phyloP scores from a whole-genome alignment of 2,888 invertebrate genomes.

The Bombyx huttoni region DNA sequence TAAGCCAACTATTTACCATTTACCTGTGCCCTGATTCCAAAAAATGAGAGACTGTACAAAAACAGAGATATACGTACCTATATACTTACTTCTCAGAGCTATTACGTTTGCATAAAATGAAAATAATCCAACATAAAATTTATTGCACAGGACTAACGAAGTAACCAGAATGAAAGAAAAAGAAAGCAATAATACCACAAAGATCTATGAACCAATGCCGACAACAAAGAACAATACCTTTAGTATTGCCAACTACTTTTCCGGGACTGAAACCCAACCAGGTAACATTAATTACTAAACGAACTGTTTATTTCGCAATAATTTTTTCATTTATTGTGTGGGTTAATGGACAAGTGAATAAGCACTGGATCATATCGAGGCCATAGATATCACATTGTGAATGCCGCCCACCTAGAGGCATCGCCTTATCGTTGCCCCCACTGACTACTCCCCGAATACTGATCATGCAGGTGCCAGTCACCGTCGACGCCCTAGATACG shows the following conservation, averaged over 20 bases:
- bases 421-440: too few species aligned
- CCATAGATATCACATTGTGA: too few species aligned
- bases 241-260: constrained; percentile 43
- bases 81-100: not conserved
- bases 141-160: constrained; percentile 52
- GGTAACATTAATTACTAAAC: constrained; percentile 18
- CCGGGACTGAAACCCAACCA: constrained; percentile 37
- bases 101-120: not conserved
- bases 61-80: not conserved
- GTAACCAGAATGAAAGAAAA: constrained; percentile 56
- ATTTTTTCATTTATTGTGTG: too few species aligned
- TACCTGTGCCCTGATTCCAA: too few species aligned
- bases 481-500: too few species aligned
- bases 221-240: constrained; percentile 38
- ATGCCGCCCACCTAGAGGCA: too few species aligned
- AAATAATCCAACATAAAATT: constrained; percentile 1
- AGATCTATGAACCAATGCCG: constrained; percentile 35
- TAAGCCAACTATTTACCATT: too few species aligned
- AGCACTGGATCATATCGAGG: too few species aligned
- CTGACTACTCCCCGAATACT: too few species aligned
- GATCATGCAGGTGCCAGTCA: too few species aligned
- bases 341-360: too few species aligned
- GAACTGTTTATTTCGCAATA: too few species aligned
- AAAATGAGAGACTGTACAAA: not conserved
- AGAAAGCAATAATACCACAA: constrained; percentile 39